Evolutionary conservation across 2,888 invertebrate species (phyloP).

Genomic region (Acanthosepion pharaonis): DNA sequence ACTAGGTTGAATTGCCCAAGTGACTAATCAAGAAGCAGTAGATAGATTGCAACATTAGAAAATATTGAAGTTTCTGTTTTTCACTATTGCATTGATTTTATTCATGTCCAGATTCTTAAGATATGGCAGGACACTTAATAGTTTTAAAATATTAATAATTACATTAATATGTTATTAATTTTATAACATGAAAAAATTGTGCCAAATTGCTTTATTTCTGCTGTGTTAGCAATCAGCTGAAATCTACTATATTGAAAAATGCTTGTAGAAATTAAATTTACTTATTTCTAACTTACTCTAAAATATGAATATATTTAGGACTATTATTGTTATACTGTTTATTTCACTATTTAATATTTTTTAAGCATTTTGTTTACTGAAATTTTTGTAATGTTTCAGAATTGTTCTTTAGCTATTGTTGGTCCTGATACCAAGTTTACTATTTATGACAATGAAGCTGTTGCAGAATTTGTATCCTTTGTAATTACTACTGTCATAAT

Average conservation of each 20-base stretch:
- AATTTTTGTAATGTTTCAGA: slow-evolving; percentile 77
- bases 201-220: too few species aligned
- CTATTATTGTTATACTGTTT: not conserved
- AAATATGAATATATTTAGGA: not conserved
- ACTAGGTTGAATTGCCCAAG: too few species aligned
- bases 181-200: too few species aligned
- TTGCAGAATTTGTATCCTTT: slow-evolving; percentile 77
- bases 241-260: not conserved
- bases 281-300: not conserved
- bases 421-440: slow-evolving; percentile 88
- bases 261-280: not conserved
- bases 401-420: slow-evolving; percentile 94
- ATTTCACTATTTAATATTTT: not conserved
- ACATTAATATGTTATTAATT: too few species aligned
- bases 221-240: too few species aligned
- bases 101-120: too few species aligned
- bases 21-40: too few species aligned
- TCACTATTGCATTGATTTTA: too few species aligned
- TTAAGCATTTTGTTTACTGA: not conserved
- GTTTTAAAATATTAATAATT: too few species aligned
- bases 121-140: too few species aligned
- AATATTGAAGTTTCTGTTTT: too few species aligned
- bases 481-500: not conserved
- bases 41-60: too few species aligned
- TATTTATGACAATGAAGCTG: slow-evolving; percentile 84